A percentile compares a stretch with the other conserved stretches of the same genome.
These are phyloP conservation scores for Eulithis testata DNA, from an alignment of 2,888 invertebrate genomes.

Conservation along the genomic window DNA sequence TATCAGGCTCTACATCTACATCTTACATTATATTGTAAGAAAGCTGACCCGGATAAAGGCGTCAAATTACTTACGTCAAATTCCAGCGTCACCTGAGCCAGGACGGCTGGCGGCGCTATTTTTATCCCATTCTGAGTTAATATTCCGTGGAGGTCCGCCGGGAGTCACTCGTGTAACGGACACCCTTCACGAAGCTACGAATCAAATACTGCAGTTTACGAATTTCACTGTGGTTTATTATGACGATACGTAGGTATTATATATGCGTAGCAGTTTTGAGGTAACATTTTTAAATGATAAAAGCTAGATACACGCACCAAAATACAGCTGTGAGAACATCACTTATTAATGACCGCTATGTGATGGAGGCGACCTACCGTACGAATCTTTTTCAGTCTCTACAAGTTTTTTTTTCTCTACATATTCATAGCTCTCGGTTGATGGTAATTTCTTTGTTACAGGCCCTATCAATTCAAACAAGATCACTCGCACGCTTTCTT, in stretches of 20 bases:
- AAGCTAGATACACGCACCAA: neutral
- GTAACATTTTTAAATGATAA: too few species aligned
- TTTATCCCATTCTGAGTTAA: conserved; percentile 78
- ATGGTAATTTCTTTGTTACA: conserved; percentile 59
- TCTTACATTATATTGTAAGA: conserved; percentile 61
- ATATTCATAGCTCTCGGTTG: conserved; percentile 45
- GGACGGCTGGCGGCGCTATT: conserved; percentile 66
- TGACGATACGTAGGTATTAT: too few species aligned
- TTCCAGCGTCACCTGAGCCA: conserved; percentile 76
- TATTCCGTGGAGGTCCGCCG: conserved; percentile 74
- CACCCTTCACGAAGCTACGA: conserved; percentile 63
- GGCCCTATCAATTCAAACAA: conserved; percentile 60
- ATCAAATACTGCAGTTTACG: conserved; percentile 33
- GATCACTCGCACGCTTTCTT: conserved; percentile 52
- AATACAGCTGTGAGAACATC: neutral
- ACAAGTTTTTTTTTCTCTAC: conserved; percentile 9
- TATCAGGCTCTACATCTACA: conserved; percentile 38
- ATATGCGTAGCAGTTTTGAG: too few species aligned
- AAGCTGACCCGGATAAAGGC: conserved; percentile 76
- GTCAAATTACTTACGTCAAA: conserved; percentile 79
- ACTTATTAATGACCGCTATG: neutral
- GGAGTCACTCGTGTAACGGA: conserved; percentile 67
- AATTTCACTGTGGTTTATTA: conserved; percentile 19
- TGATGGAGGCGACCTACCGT: neutral
- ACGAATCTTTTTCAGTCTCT: neutral